phyloP scores from a whole-genome alignment of 1,140 invertebrate genomes.

The Euura saliciscinereae region DNA sequence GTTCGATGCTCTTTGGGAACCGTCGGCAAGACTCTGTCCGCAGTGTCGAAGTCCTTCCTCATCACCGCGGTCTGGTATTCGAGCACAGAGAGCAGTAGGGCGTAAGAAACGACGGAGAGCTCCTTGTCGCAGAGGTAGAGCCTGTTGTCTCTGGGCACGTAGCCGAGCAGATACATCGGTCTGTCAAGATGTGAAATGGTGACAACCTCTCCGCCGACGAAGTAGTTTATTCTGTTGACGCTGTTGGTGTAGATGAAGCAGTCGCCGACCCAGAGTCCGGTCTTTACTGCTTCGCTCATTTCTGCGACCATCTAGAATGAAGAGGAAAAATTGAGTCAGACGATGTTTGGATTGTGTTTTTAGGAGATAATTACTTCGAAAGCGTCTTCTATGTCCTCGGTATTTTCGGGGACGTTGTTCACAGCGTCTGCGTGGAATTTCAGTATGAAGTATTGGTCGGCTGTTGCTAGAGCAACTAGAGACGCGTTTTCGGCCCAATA shows the following conservation, averaged over 20 bases:
- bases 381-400: conserved; percentile 96
- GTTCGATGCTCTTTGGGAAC: conserved; percentile 96
- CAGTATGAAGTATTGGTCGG: conserved; percentile 96
- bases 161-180: conserved; percentile 92
- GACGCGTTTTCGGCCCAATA: conserved; percentile 98
- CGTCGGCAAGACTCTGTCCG: conserved; percentile 92
- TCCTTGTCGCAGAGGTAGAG: conserved; percentile 98
- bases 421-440: conserved; percentile 85
- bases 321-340: conserved; percentile 4
- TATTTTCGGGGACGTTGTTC: conserved; percentile 74
- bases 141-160: conserved; percentile 96
- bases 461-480: conserved; percentile 91
- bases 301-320: conserved; percentile 78
- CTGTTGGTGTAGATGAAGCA: conserved; percentile 99
- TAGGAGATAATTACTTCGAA: conserved; percentile 77
- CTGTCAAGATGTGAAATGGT: conserved; percentile 97
- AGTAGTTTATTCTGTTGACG: conserved; percentile 97
- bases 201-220: conserved; percentile 98
- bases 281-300: conserved; percentile 92
- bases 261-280: conserved; percentile 98
- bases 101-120: conserved; percentile 91
- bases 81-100: conserved; percentile 87
- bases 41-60: conserved; percentile 96
- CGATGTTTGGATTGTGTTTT: background rate
- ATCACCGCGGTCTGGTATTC: conserved; percentile 99